Percentiles rank a stretch among this genome's conserved stretches.
These are phyloP conservation scores for Timema cristinae DNA, from an alignment of 2,888 invertebrate genomes.

Conservation along the genomic window DNA sequence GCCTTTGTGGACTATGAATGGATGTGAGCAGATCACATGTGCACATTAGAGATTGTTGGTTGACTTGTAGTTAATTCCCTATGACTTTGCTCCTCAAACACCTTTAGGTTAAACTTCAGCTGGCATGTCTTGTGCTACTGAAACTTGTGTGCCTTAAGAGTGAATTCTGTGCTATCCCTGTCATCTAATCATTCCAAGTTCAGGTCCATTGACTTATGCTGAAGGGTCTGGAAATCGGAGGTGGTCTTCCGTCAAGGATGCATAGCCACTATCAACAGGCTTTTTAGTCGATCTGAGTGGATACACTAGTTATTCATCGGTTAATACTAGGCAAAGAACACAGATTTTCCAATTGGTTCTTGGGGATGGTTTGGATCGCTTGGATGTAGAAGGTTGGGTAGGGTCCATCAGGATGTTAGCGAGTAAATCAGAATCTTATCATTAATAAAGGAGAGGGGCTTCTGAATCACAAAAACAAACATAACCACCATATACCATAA, in stretches of 20 bases:
- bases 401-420: background rate
- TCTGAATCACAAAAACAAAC: background rate
- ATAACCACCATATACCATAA: background rate
- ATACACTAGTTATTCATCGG: no score
- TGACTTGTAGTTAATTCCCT: no score
- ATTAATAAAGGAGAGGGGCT: background rate
- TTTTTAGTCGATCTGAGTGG: background rate
- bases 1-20: no score
- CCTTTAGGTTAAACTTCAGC: no score
- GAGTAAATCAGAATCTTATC: background rate
- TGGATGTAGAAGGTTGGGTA: background rate
- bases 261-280: background rate
- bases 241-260: background rate
- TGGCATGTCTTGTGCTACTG: no score
- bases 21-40: no score
- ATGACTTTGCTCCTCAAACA: no score
- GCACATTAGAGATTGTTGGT: no score
- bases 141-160: no score
- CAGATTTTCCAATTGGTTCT: slow-evolving; percentile 2
- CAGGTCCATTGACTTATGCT: background rate
- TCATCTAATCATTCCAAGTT: background rate
- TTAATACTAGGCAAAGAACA: background rate
- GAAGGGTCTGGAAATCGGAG: background rate
- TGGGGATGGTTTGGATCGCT: background rate
- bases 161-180: no score